Evolutionary conservation across 2,888 invertebrate species (phyloP), one percentile per base, ranked within the genome.

Genomic region (Thera britannica): DNA sequence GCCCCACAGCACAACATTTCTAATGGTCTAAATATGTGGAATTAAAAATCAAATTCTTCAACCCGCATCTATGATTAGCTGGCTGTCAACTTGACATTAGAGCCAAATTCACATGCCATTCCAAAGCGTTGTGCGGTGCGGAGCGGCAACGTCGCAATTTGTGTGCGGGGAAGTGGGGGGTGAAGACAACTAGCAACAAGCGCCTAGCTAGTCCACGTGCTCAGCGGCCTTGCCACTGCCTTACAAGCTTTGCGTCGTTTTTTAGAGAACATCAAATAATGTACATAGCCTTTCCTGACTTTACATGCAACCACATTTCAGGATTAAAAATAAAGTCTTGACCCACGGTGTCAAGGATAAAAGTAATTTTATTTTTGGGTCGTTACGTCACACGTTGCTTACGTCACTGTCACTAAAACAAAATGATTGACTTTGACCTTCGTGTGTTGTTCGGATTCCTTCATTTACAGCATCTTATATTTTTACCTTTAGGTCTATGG

Each of bases 171-270:
- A 57, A 75, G 75, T 71, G 77, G 77, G 72, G 66, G 76, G 63
- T 78, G 79, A 79, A 76, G 77, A 77, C 80, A 75, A 81, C 76
- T 90, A 92, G 92, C 91, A 93, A 92, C 93, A 93, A 90, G 91
- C 90, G 90, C 87, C 87, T 52, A 52, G 52, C 87, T 79, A 73
- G 68, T 80, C 89, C 92, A 92, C 92, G 92, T 91, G 92, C 86
- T 88, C 75, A 66, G 77, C 88, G 92, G 88, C 93, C 92, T 93
- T 92, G 93, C 90, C 87, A 85, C 86, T 83, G 82, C 79, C 75
- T 78, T 87, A 79, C 87, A 86, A 88, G 86, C 90, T 90, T 90
- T 88, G 90, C 90, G 89, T 90, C 90, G 89, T 92, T 88, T 85
- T 90, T 88, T 86, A 88, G 85, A 86, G 86, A 86, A 85, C 83